These are phyloP conservation scores for Lasius fuliginosus DNA, from an alignment of 2,888 invertebrate species.

Conservation along the genomic window DNA sequence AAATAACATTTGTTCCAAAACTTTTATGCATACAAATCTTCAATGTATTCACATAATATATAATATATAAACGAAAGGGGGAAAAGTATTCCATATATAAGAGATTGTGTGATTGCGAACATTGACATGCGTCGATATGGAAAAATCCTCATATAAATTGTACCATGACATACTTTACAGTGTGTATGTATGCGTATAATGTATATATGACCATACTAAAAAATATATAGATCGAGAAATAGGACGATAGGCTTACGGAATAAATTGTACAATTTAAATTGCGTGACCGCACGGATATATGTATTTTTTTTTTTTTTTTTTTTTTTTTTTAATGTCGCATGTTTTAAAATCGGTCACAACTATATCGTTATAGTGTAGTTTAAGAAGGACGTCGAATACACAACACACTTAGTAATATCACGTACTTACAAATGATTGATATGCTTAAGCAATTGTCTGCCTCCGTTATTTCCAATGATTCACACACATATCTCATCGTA, in stretches of 20 bases:
- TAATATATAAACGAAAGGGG: constrained; percentile 52
- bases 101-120: constrained; percentile 54
- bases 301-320: constrained; percentile 6
- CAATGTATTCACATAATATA: constrained; percentile 55
- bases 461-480: constrained; percentile 55
- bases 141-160: constrained; percentile 39
- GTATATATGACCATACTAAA: constrained; percentile 60
- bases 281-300: constrained; percentile 55
- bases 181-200: neutral
- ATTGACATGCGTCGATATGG: constrained; percentile 28
- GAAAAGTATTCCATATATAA: constrained; percentile 54
- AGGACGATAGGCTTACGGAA: constrained; percentile 65
- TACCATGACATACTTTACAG: constrained; percentile 21
- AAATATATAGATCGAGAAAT: constrained; percentile 71
- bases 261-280: constrained; percentile 71
- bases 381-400: constrained; percentile 66
- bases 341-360: constrained; percentile 43
- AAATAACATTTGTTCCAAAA: constrained; percentile 71
- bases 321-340: constrained; percentile 16
- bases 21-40: constrained; percentile 68
- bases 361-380: constrained; percentile 60
- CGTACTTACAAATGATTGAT: constrained; percentile 81
- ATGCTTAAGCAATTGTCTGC: constrained; percentile 79
- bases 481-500: constrained; percentile 36
- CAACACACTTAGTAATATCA: constrained; percentile 77